Conservation (phyloP, 2,888 invertebrate species). For the Arge pagana region DNA sequence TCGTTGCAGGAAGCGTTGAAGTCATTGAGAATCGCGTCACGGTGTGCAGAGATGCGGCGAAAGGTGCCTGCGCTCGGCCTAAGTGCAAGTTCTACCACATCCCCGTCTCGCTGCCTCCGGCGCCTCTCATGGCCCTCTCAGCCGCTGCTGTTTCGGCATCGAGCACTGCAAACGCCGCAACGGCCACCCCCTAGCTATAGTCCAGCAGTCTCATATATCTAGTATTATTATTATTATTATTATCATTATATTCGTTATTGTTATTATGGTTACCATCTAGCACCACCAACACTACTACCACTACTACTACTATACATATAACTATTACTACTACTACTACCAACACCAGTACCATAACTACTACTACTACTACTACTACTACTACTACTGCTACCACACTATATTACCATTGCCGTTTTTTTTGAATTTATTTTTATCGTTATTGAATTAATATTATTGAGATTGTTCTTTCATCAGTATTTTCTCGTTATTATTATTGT, state of each 20-base stretch:
- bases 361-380: not conserved
- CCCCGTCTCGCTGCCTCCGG: constrained; percentile 87
- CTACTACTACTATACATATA: not conserved
- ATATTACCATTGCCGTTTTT: not conserved
- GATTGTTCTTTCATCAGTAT: no score
- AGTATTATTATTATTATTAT: constrained; percentile 19
- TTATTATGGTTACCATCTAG: constrained; percentile 17
- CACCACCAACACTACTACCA: not conserved
- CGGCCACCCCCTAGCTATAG: constrained; percentile 11
- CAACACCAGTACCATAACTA: not conserved
- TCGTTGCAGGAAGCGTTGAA: constrained; percentile 87
- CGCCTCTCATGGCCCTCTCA: constrained; percentile 72
- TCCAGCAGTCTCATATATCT: constrained; percentile 1
- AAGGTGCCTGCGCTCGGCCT: constrained; percentile 90
- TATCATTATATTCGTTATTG: constrained; percentile 22
- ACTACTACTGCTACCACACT: not conserved
- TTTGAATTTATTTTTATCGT: no score
- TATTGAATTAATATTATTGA: no score
- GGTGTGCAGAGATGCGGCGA: constrained; percentile 94
- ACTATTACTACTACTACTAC: not conserved
- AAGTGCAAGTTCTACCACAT: constrained; percentile 98
- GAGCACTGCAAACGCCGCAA: not conserved
- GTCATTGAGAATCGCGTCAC: constrained; percentile 94
- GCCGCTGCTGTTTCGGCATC: constrained; percentile 39
- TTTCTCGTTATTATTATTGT: not conserved